Percentiles rank a stretch among this genome's conserved stretches.
phyloP scores from a whole-genome alignment of 37 sponge, comb jelly and placozoan species.

The Chondrilla cf. caribensis region DNA sequence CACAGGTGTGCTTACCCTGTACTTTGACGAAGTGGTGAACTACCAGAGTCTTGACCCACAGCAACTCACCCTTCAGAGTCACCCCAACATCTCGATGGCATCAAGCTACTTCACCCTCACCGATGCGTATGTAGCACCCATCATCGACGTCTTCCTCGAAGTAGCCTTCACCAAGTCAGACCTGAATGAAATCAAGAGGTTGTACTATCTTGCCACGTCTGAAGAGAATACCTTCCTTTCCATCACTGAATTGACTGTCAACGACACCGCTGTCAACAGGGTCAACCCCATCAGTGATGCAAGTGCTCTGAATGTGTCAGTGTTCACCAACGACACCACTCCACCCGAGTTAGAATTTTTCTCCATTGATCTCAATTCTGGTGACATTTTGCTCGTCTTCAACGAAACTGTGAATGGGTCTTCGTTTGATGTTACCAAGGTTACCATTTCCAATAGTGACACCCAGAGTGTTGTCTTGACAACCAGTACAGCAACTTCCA shows the following conservation, averaged over 20 bases:
- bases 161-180: conserved; percentile 47
- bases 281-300: conserved; percentile 9
- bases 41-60: conserved; percentile 47
- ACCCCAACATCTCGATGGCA: not conserved
- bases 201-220: conserved; percentile 49
- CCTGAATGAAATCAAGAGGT: conserved; percentile 71
- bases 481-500: conserved; percentile 38
- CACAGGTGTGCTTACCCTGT: conserved; percentile 46
- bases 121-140: conserved; percentile 40
- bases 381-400: conserved; percentile 52
- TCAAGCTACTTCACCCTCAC: conserved; percentile 31
- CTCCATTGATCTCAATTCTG: conserved; percentile 61
- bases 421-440: conserved; percentile 30
- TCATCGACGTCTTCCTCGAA: conserved; percentile 50
- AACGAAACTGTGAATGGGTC: conserved; percentile 80
- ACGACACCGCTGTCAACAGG: conserved; percentile 68
- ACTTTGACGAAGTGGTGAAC: conserved; percentile 73
- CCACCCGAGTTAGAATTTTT: conserved; percentile 55
- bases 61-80: conserved; percentile 50
- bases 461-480: conserved; percentile 30
- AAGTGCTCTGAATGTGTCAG: conserved; percentile 28
- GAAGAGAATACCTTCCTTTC: conserved; percentile 57
- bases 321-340: conserved; percentile 49
- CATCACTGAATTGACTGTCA: conserved; percentile 34
- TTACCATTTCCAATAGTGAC: conserved; percentile 47